A percentile compares a stretch with the other conserved stretches of the same genome.
phyloP scores from a whole-genome alignment of 2,797 vertebrate species.

The Furcifer pardalis region DNA sequence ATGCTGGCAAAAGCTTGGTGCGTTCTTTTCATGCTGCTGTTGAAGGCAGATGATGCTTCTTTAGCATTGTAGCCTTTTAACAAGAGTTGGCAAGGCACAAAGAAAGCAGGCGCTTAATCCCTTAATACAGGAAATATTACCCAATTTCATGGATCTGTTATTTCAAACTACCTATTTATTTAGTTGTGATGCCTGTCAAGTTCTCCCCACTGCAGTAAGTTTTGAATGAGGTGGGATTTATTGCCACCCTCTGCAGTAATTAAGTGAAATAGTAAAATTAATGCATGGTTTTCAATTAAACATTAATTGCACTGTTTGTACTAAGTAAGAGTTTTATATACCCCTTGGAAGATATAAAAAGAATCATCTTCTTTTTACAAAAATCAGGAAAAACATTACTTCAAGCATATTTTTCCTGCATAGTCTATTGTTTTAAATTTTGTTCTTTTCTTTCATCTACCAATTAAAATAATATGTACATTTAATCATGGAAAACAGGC shows the following conservation, averaged over 20 bases:
- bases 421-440: too few relatives aligned
- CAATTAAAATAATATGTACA: neutral
- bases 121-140: neutral
- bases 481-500: neutral
- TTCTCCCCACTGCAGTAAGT: neutral
- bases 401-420: neutral
- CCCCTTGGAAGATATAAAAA: constrained; percentile 44
- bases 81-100: neutral
- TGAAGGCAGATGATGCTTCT: neutral
- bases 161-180: constrained; percentile 23
- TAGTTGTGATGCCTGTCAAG: constrained; percentile 25
- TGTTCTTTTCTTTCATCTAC: neutral
- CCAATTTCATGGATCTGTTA: constrained; percentile 17
- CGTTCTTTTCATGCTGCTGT: neutral
- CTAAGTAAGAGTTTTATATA: constrained; percentile 29
- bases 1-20: neutral
- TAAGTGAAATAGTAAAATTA: constrained; percentile 33
- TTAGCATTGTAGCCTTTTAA: neutral
- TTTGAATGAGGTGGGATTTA: constrained; percentile 26
- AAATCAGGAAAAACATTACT: constrained; percentile 24
- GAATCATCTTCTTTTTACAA: constrained; percentile 33
- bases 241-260: constrained; percentile 37
- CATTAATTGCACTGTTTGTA: constrained; percentile 34
- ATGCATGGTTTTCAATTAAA: neutral
- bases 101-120: neutral